phyloP scores from a whole-genome alignment of 2,888 invertebrate species.

The Diabrotica balteata region DNA sequence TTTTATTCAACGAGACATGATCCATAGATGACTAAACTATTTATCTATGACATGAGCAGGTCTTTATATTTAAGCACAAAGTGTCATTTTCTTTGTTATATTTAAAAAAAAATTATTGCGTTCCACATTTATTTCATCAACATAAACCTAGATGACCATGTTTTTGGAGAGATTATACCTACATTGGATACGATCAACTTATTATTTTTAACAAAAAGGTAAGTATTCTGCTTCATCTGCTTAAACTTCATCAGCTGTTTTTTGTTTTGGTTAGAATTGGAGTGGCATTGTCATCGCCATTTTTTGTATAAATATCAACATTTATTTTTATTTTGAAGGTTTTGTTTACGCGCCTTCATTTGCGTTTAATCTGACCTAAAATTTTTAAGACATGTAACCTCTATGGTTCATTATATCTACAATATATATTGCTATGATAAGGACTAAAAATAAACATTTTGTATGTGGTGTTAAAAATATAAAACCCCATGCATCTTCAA shows the following conservation, averaged over 20 bases:
- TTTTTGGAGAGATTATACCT: slow-evolving; percentile 2
- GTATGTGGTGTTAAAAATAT: no score
- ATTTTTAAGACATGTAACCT: not conserved
- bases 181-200: slow-evolving; percentile 2
- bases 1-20: not conserved
- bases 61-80: slow-evolving; percentile 28
- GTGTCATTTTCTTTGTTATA: slow-evolving; percentile 47
- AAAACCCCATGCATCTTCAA: no score
- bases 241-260: slow-evolving; percentile 37
- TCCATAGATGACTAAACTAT: no score
- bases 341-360: not conserved
- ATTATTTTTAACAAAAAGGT: slow-evolving; percentile 29
- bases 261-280: slow-evolving; percentile 31
- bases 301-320: slow-evolving; percentile 6
- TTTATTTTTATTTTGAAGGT: not conserved
- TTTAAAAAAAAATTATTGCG: slow-evolving; percentile 38
- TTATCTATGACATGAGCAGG: slow-evolving; percentile 12
- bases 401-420: no score
- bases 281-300: slow-evolving; percentile 25
- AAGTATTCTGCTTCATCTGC: slow-evolving; percentile 27
- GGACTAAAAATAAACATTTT: no score
- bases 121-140: slow-evolving; percentile 23
- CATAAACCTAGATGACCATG: slow-evolving; percentile 13
- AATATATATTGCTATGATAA: no score
- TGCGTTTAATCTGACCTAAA: slow-evolving; percentile 3